A percentile compares a stretch with the other conserved stretches of the same genome.
Conservation (phyloP, 2,113 vertebrate species). For the Bubo bubo region DNA sequence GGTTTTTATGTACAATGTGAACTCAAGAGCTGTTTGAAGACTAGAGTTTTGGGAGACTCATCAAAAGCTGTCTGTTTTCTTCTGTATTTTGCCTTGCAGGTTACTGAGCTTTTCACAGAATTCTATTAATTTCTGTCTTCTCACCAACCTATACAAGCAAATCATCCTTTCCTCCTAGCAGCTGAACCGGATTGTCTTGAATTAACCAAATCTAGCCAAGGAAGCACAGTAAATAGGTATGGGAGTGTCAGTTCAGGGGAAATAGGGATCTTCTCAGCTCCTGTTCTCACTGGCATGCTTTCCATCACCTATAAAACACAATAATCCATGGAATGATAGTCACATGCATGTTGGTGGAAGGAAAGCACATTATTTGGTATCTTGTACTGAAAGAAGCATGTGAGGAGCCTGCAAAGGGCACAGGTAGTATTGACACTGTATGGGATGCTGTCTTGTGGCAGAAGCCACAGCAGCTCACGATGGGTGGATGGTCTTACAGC, state of each 20-base stretch:
- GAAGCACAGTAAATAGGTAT: neutral
- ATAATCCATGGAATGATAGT: neutral
- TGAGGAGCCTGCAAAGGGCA: neutral
- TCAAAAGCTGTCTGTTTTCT: neutral
- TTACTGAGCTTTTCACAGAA: neutral
- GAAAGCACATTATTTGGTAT: neutral
- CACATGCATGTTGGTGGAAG: neutral
- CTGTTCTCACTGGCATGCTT: neutral
- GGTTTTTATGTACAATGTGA: neutral
- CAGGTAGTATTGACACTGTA: neutral
- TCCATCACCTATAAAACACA: neutral
- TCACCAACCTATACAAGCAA: neutral
- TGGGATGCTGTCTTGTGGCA: accelerated
- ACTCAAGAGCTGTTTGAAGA: neutral
- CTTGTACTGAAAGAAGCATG: neutral
- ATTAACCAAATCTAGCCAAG: neutral
- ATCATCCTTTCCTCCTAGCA: neutral
- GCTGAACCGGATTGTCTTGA: neutral
- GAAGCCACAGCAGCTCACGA: neutral
- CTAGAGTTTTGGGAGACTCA: neutral
- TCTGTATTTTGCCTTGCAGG: neutral
- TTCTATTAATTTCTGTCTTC: neutral
- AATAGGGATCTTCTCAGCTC: neutral
- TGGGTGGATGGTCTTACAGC: neutral
- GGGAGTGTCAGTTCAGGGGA: accelerated